A percentile compares a stretch with the other conserved stretches of the same genome.
phyloP scores from a whole-genome alignment of 2,888 invertebrate species.

The Perizoma affinitatum region DNA sequence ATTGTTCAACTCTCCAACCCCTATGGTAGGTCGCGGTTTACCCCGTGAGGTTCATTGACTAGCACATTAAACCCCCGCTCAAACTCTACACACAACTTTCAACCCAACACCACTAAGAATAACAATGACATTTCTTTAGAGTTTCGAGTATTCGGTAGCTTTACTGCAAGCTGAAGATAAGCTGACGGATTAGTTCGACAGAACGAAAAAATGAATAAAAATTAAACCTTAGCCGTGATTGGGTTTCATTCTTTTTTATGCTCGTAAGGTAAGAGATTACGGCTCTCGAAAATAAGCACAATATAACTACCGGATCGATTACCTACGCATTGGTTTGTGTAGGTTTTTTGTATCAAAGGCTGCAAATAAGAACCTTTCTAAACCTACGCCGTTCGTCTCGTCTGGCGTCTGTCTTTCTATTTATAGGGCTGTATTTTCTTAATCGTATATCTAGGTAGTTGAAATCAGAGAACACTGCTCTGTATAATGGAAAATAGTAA shows the following conservation, averaged over 20 bases:
- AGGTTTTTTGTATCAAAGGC: too few species aligned
- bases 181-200: constrained; percentile 72
- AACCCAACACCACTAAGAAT: constrained; percentile 36
- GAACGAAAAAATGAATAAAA: constrained; percentile 71
- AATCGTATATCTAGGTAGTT: too few species aligned
- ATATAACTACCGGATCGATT: constrained; percentile 2
- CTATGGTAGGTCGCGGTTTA: constrained; percentile 79
- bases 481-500: too few species aligned
- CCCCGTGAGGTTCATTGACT: constrained; percentile 72
- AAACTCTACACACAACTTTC: constrained; percentile 39
- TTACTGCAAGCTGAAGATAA: constrained; percentile 75
- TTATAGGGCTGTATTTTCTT: too few species aligned
- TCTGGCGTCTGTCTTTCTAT: too few species aligned
- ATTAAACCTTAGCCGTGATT: constrained; percentile 62
- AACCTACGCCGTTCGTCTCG: too few species aligned
- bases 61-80: constrained; percentile 55
- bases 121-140: constrained; percentile 39
- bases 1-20: constrained; percentile 55
- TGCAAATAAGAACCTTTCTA: too few species aligned
- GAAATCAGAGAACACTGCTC: too few species aligned
- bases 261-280: constrained; percentile 34
- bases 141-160: constrained; percentile 48
- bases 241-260: constrained; percentile 57
- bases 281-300: constrained; percentile 22
- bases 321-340: neutral